These are phyloP conservation scores for Morelia viridis DNA, from an alignment of 2,797 vertebrate genomes.

Conservation along the genomic window DNA sequence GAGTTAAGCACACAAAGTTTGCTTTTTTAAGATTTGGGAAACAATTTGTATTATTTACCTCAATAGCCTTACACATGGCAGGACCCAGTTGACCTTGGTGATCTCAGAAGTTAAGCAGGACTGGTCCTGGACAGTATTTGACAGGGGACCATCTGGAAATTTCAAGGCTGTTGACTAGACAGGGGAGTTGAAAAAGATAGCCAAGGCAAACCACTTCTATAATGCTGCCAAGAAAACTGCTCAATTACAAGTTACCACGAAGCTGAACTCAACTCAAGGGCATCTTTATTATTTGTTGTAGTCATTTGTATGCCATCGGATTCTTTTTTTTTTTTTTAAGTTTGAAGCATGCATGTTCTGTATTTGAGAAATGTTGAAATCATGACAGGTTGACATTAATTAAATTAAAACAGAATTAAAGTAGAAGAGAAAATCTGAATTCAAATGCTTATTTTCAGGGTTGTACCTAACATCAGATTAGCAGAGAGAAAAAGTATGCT, in stretches of 20 bases:
- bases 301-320: neutral
- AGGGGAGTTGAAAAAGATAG: neutral
- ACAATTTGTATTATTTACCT: neutral
- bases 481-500: constrained; percentile 15
- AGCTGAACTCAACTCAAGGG: neutral
- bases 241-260: neutral
- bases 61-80: neutral
- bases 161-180: neutral
- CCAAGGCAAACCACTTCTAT: neutral
- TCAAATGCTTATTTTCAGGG: neutral
- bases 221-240: neutral
- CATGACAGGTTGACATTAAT: neutral
- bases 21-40: neutral
- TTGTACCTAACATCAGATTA: neutral
- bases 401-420: constrained; percentile 2
- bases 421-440: neutral
- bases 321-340: neutral
- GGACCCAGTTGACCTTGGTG: neutral
- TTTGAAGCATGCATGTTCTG: neutral
- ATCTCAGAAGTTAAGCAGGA: neutral
- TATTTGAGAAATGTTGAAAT: neutral
- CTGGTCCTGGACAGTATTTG: neutral
- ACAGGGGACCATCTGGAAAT: neutral
- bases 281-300: neutral
- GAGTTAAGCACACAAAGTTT: constrained; percentile 7